Base-by-base conservation (phyloP, 2,113 vertebrate genomes). In the Plectropomus leopardus region DNA sequence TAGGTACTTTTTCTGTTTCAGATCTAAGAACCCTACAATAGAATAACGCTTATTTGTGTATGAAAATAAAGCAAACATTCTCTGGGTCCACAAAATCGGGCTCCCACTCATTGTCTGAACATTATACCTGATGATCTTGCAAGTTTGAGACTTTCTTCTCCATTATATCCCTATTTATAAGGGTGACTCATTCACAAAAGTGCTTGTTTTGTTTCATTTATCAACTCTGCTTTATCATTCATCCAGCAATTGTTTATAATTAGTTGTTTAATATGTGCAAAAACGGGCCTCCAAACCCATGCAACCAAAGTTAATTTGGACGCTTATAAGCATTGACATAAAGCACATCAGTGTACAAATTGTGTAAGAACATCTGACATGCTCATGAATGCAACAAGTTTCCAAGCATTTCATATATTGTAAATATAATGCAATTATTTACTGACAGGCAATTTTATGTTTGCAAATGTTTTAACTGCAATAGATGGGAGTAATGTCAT, bases 371-470 rank as follows among this genome's bases (percentile, higher is more conserved):
- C 13, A 13, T 57, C 47, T 15, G 51, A 59, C 63, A 74, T 8
- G n/a, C 59, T 83, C 73, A 83, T 76, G 69, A 72, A 86, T 72
- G 72, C 76, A 83, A 30, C 72, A 83, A 4, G 0, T 15, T 51
- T 53, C 36, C 34, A 24, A 54, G 19, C 66, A 34, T 28, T 26
- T 24, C 4, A 1, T 13, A 57, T n/a, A 26, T 23, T n/a, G 13
- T 42, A 11, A 30, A 48, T 3, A 54, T n/a, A 16, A 19, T 53
- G 24, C 5, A 40, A 4, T 10, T 2, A 44, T 30, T 34, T 15
- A 54, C 8, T 7, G 45, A 51, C 16, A 69, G 57, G n/a, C n/a
- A n/a, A n/a, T n/a, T 32, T 50, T 0, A 44, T 19, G 9, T 42
- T 69, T 26, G 1, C 5, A 9, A 44, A 23, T 47, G 1, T 44